Base-by-base conservation (phyloP, 2,888 invertebrate genomes). In the Lobophora halterata region DNA sequence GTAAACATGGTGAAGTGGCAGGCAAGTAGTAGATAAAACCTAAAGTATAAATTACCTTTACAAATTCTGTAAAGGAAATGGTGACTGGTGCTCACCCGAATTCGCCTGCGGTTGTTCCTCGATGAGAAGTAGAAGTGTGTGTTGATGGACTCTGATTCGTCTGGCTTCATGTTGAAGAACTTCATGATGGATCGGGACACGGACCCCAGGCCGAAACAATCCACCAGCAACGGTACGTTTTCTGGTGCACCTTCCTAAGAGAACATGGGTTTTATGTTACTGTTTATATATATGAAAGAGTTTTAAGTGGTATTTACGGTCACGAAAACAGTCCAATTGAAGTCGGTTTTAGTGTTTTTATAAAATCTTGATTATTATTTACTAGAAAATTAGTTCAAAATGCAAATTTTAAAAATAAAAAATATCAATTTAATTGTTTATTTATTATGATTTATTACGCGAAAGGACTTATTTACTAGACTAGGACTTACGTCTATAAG, bases 151-250 rank as follows among this genome's bases (percentile, higher is more conserved):
- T 78, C 59, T 0, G 81, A 72, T 0, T 79, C 59, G 18, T 76
- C 81, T 0, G 89, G 82, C 19, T 70, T 73, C 59, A 82, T 77
- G 37, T 85, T 81, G 31, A 90, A 77, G 3, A 88, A 53, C 58
- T 67, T 72, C n/a, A 72, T 64, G n/a, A 89, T 45, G 23, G 67
- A 56, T 0, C 51, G 46, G 0, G 80, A 66, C 1, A 88, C 27
- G 0, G 72, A 58, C 0, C 89, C 90, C 20, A 90, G 49, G 0
- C 90, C 90, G 37, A 90, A 85, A 43, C 90, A 90, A 48, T 88
- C 88, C 17, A 89, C 82, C 1, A 49, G 34, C 0, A 72, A 66
- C 1, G 64, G 53, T 2, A 58, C 41, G n/a, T 10, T 24, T 5
- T 31, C 24, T 7, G 12, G 3, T 6, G 11, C 2, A 6, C 19